Percentiles rank a stretch among this genome's conserved stretches.
Conservation (phyloP, 53 echinoderm and acorn worm species). For the Hippasteria phrygiana region DNA sequence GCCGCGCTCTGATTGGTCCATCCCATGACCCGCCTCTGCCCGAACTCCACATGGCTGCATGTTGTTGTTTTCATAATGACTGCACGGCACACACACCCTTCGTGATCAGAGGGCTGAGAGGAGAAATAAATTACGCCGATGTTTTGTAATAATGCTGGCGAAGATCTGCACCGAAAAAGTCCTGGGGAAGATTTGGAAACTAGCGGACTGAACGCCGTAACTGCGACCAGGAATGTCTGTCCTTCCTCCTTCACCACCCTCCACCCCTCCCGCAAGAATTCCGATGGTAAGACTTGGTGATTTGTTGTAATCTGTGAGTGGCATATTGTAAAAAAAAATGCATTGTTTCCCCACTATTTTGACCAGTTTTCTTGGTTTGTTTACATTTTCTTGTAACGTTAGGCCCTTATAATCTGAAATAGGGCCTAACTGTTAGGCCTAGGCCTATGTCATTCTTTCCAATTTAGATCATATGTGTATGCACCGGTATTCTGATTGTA, state of each 20-base stretch:
- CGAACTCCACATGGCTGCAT: slow-evolving; percentile 79
- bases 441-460: too few relatives aligned
- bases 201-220: too few relatives aligned
- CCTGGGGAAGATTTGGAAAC: background rate
- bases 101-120: slow-evolving; percentile 70
- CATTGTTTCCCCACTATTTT: too few relatives aligned
- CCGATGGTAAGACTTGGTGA: slow-evolving; percentile 31
- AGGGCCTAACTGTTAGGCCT: too few relatives aligned
- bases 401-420: too few relatives aligned
- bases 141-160: background rate
- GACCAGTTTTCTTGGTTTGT: too few relatives aligned
- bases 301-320: background rate
- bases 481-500: too few relatives aligned
- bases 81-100: slow-evolving; percentile 66
- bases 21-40: slow-evolving; percentile 93
- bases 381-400: too few relatives aligned
- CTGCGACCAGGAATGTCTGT: slow-evolving; percentile 31
- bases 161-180: slow-evolving; percentile 4
- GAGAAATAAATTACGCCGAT: slow-evolving; percentile 42
- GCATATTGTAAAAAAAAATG: too few relatives aligned
- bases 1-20: slow-evolving; percentile 83
- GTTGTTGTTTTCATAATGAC: slow-evolving; percentile 83
- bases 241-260: slow-evolving; percentile 79
- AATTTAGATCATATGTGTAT: too few relatives aligned
- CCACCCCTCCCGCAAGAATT: slow-evolving; percentile 66